Evolutionary conservation across 30 jellyfish, hydroid and myxozoan genomes (phyloP).

Genomic region (Hydractinia echinata): DNA sequence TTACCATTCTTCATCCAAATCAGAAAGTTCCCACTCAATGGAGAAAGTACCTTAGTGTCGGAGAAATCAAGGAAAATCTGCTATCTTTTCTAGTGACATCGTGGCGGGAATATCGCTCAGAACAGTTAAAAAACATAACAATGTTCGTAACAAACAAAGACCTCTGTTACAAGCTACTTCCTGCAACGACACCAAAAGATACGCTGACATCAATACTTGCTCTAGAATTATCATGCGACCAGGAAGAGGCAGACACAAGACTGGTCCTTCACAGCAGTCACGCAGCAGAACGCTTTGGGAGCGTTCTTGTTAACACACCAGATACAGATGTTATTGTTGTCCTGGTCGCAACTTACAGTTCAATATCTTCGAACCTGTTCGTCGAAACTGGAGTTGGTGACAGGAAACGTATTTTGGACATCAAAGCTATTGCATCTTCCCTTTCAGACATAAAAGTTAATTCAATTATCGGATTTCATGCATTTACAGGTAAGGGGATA

Average conservation of each 20-base stretch:
- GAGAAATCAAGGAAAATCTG: constrained; percentile 16
- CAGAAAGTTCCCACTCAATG: constrained; percentile 38
- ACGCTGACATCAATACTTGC: background rate
- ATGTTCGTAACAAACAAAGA: background rate
- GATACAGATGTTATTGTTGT: background rate
- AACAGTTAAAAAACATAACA: background rate
- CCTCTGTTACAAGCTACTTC: background rate
- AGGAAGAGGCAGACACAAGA: background rate
- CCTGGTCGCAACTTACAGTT: background rate
- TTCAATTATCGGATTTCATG: too few relatives aligned
- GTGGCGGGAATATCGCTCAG: constrained; percentile 27
- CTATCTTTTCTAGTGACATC: background rate
- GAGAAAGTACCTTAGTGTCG: constrained; percentile 23
- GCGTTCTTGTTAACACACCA: constrained; percentile 2
- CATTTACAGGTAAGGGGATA: too few relatives aligned
- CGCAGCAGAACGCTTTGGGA: constrained; percentile 9
- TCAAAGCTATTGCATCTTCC: too few relatives aligned
- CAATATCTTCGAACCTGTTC: background rate
- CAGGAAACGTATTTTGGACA: background rate
- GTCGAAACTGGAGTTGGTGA: constrained; percentile 24
- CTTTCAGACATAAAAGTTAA: too few relatives aligned
- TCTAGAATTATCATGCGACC: constrained; percentile 2
- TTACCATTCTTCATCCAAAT: background rate
- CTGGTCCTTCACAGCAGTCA: background rate
- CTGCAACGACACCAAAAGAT: background rate